Conservation (phyloP, 2,888 invertebrate species). For the Pristionchus arcanus region DNA sequence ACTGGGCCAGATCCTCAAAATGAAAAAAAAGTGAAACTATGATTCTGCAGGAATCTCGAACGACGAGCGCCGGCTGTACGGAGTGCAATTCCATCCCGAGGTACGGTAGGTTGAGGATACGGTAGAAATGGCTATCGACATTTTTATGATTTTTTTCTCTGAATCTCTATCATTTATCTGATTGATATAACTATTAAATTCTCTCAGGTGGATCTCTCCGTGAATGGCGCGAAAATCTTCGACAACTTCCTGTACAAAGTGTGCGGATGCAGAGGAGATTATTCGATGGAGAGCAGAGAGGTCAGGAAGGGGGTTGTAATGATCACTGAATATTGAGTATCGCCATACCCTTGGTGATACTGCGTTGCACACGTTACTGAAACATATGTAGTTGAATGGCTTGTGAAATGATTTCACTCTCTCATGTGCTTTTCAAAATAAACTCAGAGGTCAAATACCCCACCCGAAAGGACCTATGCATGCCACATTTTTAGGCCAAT, state of each 20-base stretch:
- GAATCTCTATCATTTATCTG: too few species aligned
- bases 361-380: too few species aligned
- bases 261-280: constrained; percentile 84
- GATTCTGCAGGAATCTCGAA: constrained; percentile 87
- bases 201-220: constrained; percentile 42
- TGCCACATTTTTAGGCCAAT: too few species aligned
- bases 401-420: too few species aligned
- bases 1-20: background rate
- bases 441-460: too few species aligned
- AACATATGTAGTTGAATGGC: too few species aligned
- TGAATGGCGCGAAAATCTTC: constrained; percentile 85
- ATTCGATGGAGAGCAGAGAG: constrained; percentile 65
- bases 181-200: background rate
- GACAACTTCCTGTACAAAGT: constrained; percentile 95
- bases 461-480: too few species aligned
- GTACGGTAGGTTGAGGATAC: constrained; percentile 81
- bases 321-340: background rate
- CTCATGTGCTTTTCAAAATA: background rate
- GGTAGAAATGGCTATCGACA: too few species aligned
- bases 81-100: constrained; percentile 99
- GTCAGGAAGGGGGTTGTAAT: background rate
- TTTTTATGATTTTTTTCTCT: too few species aligned
- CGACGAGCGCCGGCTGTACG: constrained; percentile 92
- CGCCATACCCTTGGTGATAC: too few species aligned
- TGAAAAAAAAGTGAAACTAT: background rate